Base-by-base conservation (phyloP, 2,113 vertebrate species). In the Globicephala melas region DNA sequence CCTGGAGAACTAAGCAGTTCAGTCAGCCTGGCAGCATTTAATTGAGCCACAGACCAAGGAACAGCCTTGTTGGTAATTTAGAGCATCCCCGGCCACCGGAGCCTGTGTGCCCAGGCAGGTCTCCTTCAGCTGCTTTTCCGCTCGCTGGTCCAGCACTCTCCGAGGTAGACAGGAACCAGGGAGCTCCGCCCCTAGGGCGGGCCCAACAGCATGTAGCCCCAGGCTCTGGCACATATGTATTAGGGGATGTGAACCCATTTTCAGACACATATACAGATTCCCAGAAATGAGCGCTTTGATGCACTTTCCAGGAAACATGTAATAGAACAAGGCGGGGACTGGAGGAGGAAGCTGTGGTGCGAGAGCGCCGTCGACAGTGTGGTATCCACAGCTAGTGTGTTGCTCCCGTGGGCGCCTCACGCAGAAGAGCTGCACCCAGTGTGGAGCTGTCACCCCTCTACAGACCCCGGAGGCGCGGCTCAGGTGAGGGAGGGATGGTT, bases 1-100 rank as follows among this genome's bases (percentile, higher is more conserved):
- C 95, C 95, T 96, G 94, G 55, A 97, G 50, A 91, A 94, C 89
- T 67, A 50, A 97, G 44, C 71, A 91, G 89, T 55, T 92, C 95
- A 95, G 85, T 70, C 82, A 97, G 97, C 41, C 38, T 96, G 38
- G 3, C 74, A 97, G 95, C 20, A 10, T 87, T 79, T 97, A 96
- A 97, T 97, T 95, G 97, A 97, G 92, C 60, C 67, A 85, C 84
- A 81, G 65, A 92, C 38, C 85, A 36, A 71, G 74, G 62, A 97
- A 94, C 55, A 68, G 58, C 55, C 74, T 79, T 53, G 80, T 97
- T 82, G 92, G 86, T 87, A 80, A 94, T 93, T 79, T 84, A 89
- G 68, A 94, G 82, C 96, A 76, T 89, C 7, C 63, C 62, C 25
- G 71, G 97, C 89, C 89, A 90, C 44, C 9, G 18, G 33, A 96